These are phyloP conservation scores for Tipula unca DNA, from an alignment of 2,888 invertebrate genomes.

Conservation along the genomic window DNA sequence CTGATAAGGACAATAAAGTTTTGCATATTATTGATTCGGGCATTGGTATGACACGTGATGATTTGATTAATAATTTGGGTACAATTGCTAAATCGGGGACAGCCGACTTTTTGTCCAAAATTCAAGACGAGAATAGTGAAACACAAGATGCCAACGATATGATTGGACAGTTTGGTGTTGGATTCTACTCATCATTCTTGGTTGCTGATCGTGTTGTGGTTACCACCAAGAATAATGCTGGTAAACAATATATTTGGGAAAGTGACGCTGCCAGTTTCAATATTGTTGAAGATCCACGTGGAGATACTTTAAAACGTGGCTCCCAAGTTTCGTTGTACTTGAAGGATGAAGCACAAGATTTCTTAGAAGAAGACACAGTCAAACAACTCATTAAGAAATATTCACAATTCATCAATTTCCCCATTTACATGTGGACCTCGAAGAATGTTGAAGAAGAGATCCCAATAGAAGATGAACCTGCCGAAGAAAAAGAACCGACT, in stretches of 20 bases:
- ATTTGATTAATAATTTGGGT: constrained; percentile 91
- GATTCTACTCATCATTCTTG: constrained; percentile 96
- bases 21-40: constrained; percentile 95
- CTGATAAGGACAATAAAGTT: constrained; percentile 84
- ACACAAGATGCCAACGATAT: constrained; percentile 82
- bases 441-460: constrained; percentile 69
- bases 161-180: constrained; percentile 99
- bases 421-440: constrained; percentile 88
- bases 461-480: constrained; percentile 47
- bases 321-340: constrained; percentile 77
- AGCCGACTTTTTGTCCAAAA: constrained; percentile 87
- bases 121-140: constrained; percentile 53
- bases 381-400: constrained; percentile 91
- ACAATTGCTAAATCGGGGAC: constrained; percentile 98
- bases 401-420: constrained; percentile 99
- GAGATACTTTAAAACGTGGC: constrained; percentile 83
- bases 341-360: constrained; percentile 96
- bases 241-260: constrained; percentile 95
- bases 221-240: constrained; percentile 89
- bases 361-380: constrained; percentile 85
- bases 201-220: constrained; percentile 96
- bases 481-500: constrained; percentile 35
- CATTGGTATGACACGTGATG: constrained; percentile 92
- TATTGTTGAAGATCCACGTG: constrained; percentile 89
- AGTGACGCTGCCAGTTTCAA: constrained; percentile 87